phyloP scores from a whole-genome alignment of 2,113 vertebrate genomes.

The Protomyctophum bolini region DNA sequence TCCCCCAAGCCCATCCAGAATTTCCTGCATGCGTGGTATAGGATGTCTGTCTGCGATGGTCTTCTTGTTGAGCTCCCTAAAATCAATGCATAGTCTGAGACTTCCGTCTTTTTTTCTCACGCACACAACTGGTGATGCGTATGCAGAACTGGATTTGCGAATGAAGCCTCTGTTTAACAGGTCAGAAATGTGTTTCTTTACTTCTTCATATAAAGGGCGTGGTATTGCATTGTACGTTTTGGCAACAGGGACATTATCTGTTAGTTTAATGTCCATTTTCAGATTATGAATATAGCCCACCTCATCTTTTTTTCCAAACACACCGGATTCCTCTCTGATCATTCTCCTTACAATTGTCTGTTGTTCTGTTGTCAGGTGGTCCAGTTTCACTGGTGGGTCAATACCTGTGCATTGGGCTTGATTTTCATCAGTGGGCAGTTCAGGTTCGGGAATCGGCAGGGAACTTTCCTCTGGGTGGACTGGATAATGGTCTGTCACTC shows the following conservation, averaged over 20 bases:
- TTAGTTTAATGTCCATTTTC: slow-evolving; percentile 10
- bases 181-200: slow-evolving; percentile 9
- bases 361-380: slow-evolving; percentile 10
- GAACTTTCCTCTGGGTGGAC: background rate
- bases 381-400: slow-evolving; percentile 9
- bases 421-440: background rate
- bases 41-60: slow-evolving; percentile 10
- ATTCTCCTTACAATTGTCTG: background rate
- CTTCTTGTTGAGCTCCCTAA: no score
- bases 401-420: background rate
- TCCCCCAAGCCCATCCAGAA: slow-evolving; percentile 23
- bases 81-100: no score
- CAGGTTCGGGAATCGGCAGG: background rate
- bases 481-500: slow-evolving; percentile 2
- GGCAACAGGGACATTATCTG: slow-evolving; percentile 6
- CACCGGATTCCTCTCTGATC: slow-evolving; percentile 15
- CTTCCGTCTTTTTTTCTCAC: no score
- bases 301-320: background rate
- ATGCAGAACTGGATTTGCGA: slow-evolving; percentile 6
- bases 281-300: background rate
- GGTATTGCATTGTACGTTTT: slow-evolving; percentile 11
- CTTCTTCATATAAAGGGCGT: slow-evolving; percentile 11
- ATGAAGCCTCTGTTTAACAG: slow-evolving; percentile 16
- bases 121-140: background rate
- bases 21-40: slow-evolving; percentile 25